A percentile compares a stretch with the other conserved stretches of the same genome.
Evolutionary conservation across 2,888 invertebrate species (phyloP).

Genomic region (Meandrusa payeni): DNA sequence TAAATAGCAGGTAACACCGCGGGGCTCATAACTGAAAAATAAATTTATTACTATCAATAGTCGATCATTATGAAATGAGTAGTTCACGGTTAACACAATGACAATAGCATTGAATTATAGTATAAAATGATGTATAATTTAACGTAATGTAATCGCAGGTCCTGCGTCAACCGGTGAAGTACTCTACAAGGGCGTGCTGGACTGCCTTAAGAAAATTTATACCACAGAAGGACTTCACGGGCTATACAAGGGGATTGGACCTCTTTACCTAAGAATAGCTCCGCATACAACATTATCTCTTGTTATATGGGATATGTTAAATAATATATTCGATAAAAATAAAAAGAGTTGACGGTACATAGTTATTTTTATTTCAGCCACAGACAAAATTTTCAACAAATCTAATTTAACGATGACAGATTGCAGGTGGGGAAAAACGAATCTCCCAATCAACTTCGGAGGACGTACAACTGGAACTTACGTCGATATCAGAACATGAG

Average conservation of each 20-base stretch:
- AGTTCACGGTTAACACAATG: too few species aligned
- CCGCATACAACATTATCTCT: constrained; percentile 90
- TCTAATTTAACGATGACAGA: neutral
- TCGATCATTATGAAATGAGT: too few species aligned
- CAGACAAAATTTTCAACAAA: constrained; percentile 25
- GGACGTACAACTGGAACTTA: constrained; percentile 50
- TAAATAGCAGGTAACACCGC: too few species aligned
- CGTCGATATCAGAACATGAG: constrained; percentile 42
- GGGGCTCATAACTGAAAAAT: too few species aligned
- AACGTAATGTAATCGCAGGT: constrained; percentile 71
- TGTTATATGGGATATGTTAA: constrained; percentile 86
- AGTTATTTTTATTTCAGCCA: constrained; percentile 27
- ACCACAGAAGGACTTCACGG: constrained; percentile 88
- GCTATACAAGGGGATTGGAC: constrained; percentile 89
- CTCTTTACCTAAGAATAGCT: constrained; percentile 87
- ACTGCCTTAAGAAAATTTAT: constrained; percentile 89
- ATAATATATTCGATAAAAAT: constrained; percentile 51
- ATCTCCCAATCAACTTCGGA: constrained; percentile 66
- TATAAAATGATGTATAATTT: too few species aligned
- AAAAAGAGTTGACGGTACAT: constrained; percentile 40
- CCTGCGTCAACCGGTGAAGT: constrained; percentile 82
- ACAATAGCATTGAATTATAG: too few species aligned
- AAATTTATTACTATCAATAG: too few species aligned
- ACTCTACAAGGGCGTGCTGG: constrained; percentile 86
- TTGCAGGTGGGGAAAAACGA: constrained; percentile 57